Percentiles rank a stretch among this genome's conserved stretches.
phyloP scores from a whole-genome alignment of 1,140 invertebrate genomes.

The Sinella curviseta region DNA sequence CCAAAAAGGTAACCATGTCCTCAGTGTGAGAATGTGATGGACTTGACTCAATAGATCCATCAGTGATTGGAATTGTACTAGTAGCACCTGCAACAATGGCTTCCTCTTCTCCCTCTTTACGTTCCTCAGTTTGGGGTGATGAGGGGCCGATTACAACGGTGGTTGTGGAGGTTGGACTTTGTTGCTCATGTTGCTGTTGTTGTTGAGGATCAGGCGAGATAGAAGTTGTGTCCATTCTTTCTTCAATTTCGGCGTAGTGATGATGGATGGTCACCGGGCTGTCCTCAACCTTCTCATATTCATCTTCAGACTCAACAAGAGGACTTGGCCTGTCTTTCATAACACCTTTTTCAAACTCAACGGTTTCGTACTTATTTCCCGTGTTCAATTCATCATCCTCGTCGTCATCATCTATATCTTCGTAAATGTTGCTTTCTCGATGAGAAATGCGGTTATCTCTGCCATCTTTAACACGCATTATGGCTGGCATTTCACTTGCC shows the following conservation, averaged over 20 bases:
- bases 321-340: neutral
- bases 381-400: neutral
- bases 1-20: constrained; percentile 40
- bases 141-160: neutral
- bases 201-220: neutral
- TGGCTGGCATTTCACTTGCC: neutral
- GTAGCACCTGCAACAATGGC: neutral
- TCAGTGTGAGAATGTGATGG: constrained; percentile 41
- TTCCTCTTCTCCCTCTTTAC: neutral
- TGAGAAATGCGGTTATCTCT: constrained; percentile 30
- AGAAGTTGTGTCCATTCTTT: neutral
- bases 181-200: neutral
- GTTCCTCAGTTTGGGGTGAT: neutral
- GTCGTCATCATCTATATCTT: constrained; percentile 44
- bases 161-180: neutral
- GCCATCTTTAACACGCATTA: constrained; percentile 35
- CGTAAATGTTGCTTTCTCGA: constrained; percentile 42
- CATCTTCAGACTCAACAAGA: neutral
- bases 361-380: constrained; percentile 2
- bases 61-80: neutral
- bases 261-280: constrained; percentile 21
- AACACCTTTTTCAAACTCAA: constrained; percentile 1
- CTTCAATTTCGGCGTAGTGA: constrained; percentile 43
- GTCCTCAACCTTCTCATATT: constrained; percentile 38
- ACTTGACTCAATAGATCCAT: constrained; percentile 33